phyloP scores from a whole-genome alignment of 2,888 invertebrate species.

The Drosophila mayaguana region DNA sequence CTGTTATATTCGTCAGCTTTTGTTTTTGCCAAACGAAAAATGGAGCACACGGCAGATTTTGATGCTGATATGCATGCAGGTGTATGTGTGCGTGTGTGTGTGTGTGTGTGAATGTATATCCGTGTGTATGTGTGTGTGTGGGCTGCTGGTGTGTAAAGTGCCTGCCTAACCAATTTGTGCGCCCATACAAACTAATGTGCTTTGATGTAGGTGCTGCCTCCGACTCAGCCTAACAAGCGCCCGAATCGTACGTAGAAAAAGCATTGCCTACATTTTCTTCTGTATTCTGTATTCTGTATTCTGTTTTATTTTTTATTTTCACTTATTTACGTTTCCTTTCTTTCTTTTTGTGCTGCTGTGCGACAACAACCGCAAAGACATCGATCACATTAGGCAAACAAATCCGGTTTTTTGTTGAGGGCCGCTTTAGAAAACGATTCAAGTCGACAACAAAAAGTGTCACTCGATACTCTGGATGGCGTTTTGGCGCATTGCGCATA shows the following conservation, averaged over 20 bases:
- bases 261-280: constrained; percentile 35
- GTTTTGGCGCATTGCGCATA: constrained; percentile 51
- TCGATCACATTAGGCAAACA: constrained; percentile 75
- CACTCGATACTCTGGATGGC: constrained; percentile 51
- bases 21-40: constrained; percentile 57
- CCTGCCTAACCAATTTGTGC: constrained; percentile 76
- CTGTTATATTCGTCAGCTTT: constrained; percentile 65
- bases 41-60: constrained; percentile 76
- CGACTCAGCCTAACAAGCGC: constrained; percentile 37
- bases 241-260: constrained; percentile 41
- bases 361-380: constrained; percentile 44
- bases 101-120: constrained; percentile 29
- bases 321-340: no score
- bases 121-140: constrained; percentile 32
- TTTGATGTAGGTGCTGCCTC: constrained; percentile 69
- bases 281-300: not conserved
- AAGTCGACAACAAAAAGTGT: constrained; percentile 58
- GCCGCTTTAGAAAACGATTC: constrained; percentile 60
- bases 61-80: constrained; percentile 64
- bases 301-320: not conserved
- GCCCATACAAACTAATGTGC: constrained; percentile 76
- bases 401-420: constrained; percentile 22
- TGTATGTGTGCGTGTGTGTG: constrained; percentile 26
- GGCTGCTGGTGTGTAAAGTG: constrained; percentile 60
- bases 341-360: not conserved